Base-by-base conservation (phyloP, 2,888 invertebrate genomes). In the Tiliacea aurago region DNA sequence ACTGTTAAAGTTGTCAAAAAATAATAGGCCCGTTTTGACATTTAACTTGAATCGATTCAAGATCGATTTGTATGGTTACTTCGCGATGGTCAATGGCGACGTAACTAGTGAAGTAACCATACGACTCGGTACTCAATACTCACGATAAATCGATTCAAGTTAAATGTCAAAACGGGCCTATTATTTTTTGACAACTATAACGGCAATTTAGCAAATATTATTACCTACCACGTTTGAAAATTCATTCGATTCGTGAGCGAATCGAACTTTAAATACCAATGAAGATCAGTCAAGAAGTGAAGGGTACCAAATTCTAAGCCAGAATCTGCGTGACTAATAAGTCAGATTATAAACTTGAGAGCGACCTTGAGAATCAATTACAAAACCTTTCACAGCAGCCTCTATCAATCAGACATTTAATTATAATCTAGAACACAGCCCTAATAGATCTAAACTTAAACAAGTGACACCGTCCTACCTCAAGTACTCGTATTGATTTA, bases 401-500 rank as follows among this genome's bases (percentile, higher is more conserved):
- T 63, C 28, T 7, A 47, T 53, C 53, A 56, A 79, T 71, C 13
- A 28, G 2, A 6, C 7, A 43, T 69, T 69, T 76, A 62, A 70
- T 70, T 49, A 58, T 10, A 51, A 51, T 49, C 20, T 28, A 59
- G 23, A 51, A 45, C 23, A 20, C 7, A 78, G 37, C 11, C 23
- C 10, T 43, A 33, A 45, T 51, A 41, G 63, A 73, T 80, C 23
- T 59, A 33, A 75, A 62, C 59, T 58, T 62, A 15, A 41, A 66
- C 23, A 47, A 66, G 45, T 69, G 43, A 28, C 45, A 18, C 5
- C 10, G 18, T 51, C 43, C 51, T 43, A 66, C 69, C 65, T 70
- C 59, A 64, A 71, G 65, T 81, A n/a, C n/a, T n/a, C n/a, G n/a
- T n/a, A 81, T 81, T 81, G 81, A 81, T 77, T 77, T 28, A 61